A percentile compares a stretch with the other conserved stretches of the same genome.
Conservation (phyloP, 2,113 vertebrate genomes). For the Mellivora capensis region DNA sequence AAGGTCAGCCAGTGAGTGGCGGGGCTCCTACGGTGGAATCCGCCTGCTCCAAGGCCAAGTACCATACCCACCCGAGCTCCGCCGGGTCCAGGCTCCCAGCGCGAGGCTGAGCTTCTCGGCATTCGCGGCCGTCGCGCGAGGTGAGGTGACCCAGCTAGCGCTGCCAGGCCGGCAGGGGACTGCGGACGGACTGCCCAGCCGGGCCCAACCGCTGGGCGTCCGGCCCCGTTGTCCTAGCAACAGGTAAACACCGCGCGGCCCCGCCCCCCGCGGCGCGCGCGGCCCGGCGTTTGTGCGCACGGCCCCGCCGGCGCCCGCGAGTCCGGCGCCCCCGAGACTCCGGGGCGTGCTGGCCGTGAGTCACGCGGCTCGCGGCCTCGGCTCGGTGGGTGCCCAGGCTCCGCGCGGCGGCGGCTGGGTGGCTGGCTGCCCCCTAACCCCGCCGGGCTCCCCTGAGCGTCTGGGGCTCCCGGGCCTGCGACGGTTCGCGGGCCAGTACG, state of each 20-base stretch:
- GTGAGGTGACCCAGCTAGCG: not conserved
- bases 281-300: not conserved
- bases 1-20: not conserved
- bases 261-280: not conserved
- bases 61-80: fast-evolving
- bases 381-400: not conserved
- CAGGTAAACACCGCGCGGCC: not conserved
- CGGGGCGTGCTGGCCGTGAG: fast-evolving
- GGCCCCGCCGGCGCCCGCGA: not conserved
- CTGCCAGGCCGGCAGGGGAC: not conserved
- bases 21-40: fast-evolving
- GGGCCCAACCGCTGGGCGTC: not conserved
- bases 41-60: not conserved
- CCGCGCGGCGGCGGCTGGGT: not conserved
- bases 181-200: fast-evolving
- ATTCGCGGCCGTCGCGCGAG: no score
- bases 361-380: not conserved
- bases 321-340: fast-evolving
- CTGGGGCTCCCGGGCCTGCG: not conserved
- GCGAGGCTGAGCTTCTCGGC: not conserved
- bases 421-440: not conserved
- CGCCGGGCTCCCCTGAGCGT: not conserved
- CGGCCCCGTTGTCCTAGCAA: conserved; percentile 4
- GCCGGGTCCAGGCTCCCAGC: not conserved
- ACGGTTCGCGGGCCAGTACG: not conserved